Percentiles rank a stretch among this genome's conserved stretches.
phyloP scores from a whole-genome alignment of 2,888 invertebrate genomes.

The Acronicta leporina region DNA sequence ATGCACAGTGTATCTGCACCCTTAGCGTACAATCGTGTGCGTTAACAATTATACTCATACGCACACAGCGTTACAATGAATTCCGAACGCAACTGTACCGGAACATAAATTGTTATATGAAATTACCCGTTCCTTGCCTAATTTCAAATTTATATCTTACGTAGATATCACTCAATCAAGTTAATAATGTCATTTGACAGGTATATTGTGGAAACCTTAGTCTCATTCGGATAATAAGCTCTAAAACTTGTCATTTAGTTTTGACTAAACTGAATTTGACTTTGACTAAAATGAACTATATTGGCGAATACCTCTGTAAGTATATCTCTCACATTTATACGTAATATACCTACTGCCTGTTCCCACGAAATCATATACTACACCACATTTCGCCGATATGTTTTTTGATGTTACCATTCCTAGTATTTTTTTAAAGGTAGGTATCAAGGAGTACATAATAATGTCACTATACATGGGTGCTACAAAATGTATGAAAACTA shows the following conservation, averaged over 20 bases:
- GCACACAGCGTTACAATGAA: constrained; percentile 46
- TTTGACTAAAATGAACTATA: no score
- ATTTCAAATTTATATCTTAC: constrained; percentile 39
- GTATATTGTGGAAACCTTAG: background rate
- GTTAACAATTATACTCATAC: constrained; percentile 30
- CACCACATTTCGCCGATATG: no score
- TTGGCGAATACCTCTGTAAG: no score
- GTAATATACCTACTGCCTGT: no score
- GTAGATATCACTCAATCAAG: constrained; percentile 27
- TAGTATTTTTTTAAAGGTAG: no score
- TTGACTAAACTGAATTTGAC: no score
- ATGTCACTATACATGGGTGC: no score
- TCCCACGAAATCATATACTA: no score
- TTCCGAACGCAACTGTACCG: constrained; percentile 62
- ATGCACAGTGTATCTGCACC: constrained; percentile 11
- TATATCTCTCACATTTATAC: no score
- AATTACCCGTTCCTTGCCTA: constrained; percentile 61
- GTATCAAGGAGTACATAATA: no score
- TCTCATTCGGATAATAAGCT: background rate
- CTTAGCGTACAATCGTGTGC: constrained; percentile 34
- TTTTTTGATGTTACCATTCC: no score
- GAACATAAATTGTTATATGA: constrained; percentile 62
- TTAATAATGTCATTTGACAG: constrained; percentile 19
- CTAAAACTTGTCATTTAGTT: background rate
- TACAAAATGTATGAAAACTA: no score